Evolutionary conservation across 2,113 vertebrate genomes (phyloP), one percentile per base, ranked within the genome.

Genomic region (Prochilodus magdalenae): DNA sequence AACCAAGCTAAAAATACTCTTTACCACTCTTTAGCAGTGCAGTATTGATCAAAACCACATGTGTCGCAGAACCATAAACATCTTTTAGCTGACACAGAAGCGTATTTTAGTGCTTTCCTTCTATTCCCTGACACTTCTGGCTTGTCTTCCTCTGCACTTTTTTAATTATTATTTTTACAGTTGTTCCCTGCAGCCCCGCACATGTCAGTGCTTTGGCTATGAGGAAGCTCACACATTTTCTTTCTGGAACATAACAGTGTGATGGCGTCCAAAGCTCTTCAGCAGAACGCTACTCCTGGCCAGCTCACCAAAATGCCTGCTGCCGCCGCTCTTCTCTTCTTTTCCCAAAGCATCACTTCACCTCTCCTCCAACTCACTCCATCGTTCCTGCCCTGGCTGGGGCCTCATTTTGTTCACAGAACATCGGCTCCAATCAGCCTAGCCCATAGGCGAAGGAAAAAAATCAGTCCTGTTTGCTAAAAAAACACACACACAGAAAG

Each of bases 251-350:
- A 62, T 11, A 51, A 44, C 3, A 26, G 69, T n/a, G 24, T 0
- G 5, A 53, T 30, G 55, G 74, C 29, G 47, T 70, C 82, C 82
- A 86, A 78, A 30, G 44, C 79, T 84, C 71, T 82, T 75, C 69
- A 84, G 71, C 72, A 75, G 75, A 81, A 78, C 55, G 55, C 27
- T 55, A 71, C 70, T 75, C 33, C 79, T 82, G 82, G 85, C 82
- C 57, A 20, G 44, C 55, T 71, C 22, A 66, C 75, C 60, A 24
- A 22, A 49, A 40, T 49, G 53, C 63, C 80, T 79, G 71, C 80
- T 62, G 59, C 67, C 57, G 63, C 36, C 66, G 73, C 70, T 71
- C 65, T 47, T 70, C 69, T 66, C 29, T 27, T 55, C 29, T 44
- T 22, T 36, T 80, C 73, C 62, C 26, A 47, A 44, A 79, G 47